These are phyloP conservation scores for Ceyx margarethae DNA, from an alignment of 2,113 vertebrate species.

Conservation along the genomic window DNA sequence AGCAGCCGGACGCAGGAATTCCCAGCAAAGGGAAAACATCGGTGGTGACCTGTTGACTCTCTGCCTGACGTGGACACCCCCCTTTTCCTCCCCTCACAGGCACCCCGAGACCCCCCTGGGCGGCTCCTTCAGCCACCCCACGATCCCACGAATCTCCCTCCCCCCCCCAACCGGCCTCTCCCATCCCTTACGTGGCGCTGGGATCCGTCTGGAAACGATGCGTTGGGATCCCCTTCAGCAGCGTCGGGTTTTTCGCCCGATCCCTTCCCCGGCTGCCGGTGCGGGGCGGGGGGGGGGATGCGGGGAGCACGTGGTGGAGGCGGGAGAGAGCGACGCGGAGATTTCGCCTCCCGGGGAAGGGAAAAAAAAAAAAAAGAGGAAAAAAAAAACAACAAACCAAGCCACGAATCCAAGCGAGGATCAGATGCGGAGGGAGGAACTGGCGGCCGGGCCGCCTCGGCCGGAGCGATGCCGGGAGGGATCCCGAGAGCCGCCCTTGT, in stretches of 20 bases:
- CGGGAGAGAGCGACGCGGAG: not conserved
- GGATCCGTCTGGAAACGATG: not conserved
- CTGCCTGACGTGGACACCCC: not conserved
- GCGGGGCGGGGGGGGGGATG: too few relatives aligned
- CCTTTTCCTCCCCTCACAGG: not conserved
- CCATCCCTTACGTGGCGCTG: not conserved
- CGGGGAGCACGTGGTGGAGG: not conserved
- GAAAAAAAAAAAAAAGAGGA: too few relatives aligned
- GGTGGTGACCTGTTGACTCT: fast-evolving
- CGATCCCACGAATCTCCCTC: not conserved
- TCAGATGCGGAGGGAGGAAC: conserved; percentile 6
- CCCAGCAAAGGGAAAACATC: not conserved
- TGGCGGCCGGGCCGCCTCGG: not conserved
- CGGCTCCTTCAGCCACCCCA: not conserved
- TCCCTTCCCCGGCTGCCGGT: not conserved
- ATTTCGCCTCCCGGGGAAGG: not conserved
- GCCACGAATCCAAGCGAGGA: not conserved
- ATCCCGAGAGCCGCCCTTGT: conserved; percentile 44
- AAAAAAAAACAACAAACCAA: too few relatives aligned
- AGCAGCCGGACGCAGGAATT: fast-evolving
- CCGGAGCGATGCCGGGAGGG: not conserved
- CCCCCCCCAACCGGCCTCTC: not conserved
- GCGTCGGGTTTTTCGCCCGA: not conserved
- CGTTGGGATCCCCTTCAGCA: not conserved
- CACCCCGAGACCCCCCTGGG: fast-evolving